Percentiles rank a stretch among this genome's conserved stretches.
phyloP scores from a whole-genome alignment of 2,113 vertebrate genomes.

The Zingel zingel region DNA sequence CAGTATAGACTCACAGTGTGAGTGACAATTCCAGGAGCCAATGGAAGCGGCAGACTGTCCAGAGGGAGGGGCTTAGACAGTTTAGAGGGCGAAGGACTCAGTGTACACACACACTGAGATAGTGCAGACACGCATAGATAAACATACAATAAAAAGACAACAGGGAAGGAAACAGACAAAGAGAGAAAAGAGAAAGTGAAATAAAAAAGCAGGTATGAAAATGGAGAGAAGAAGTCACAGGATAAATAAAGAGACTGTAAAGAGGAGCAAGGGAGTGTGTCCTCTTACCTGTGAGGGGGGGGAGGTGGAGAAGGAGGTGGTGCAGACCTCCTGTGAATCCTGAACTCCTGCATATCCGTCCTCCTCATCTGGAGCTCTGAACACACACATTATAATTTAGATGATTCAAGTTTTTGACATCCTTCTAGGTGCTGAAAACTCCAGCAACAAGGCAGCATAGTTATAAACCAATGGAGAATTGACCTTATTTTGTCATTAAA shows the following conservation, averaged over 20 bases:
- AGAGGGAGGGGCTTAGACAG: conserved; percentile 78
- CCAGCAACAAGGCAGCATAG: not conserved
- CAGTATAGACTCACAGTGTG: conserved; percentile 77
- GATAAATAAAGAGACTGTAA: conserved; percentile 14
- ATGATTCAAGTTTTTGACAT: not conserved
- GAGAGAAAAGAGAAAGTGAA: conserved; percentile 52
- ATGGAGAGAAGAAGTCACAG: conserved; percentile 45
- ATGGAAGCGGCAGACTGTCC: conserved; percentile 77
- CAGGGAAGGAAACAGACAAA: conserved; percentile 41
- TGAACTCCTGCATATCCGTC: conserved; percentile 90
- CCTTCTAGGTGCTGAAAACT: not conserved
- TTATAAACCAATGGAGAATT: not conserved
- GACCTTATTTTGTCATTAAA: not conserved
- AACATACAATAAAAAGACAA: conserved; percentile 23
- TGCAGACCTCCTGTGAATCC: conserved; percentile 98
- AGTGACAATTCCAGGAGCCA: conserved; percentile 80
- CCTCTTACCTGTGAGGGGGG: conserved; percentile 94
- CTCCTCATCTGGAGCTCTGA: conserved; percentile 89
- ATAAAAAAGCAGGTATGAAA: conserved; percentile 56
- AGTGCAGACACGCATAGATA: not conserved
- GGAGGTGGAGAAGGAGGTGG: conserved; percentile 98
- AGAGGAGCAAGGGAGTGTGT: not conserved
- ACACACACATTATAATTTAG: not conserved
- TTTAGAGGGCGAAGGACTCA: conserved; percentile 80
- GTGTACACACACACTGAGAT: conserved; percentile 78